A percentile compares a stretch with the other conserved stretches of the same genome.
Conservation (phyloP, 2,888 invertebrate genomes). For the Bombylius discolor region DNA sequence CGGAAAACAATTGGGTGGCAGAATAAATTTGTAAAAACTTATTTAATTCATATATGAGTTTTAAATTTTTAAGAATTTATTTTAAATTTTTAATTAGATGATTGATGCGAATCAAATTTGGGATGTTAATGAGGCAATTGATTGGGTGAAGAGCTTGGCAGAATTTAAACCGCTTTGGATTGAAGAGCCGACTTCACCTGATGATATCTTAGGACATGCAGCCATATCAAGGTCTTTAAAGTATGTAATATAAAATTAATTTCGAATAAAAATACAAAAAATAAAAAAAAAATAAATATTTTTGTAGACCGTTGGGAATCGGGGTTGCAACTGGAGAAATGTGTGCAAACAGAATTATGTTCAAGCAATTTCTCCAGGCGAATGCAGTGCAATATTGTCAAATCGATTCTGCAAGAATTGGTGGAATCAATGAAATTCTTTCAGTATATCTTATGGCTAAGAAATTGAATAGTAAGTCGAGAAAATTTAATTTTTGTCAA, state of each 20-base stretch:
- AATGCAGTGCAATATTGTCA: constrained; percentile 77
- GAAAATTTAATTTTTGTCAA: not conserved
- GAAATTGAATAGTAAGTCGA: constrained; percentile 55
- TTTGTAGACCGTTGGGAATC: constrained; percentile 52
- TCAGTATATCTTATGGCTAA: constrained; percentile 81
- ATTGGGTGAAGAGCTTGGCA: constrained; percentile 68
- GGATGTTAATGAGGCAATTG: constrained; percentile 73
- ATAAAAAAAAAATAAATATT: no score
- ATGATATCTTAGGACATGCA: constrained; percentile 79
- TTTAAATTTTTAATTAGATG: constrained; percentile 42
- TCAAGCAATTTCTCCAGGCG: constrained; percentile 77
- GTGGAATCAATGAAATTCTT: constrained; percentile 77
- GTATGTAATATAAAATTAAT: constrained; percentile 22
- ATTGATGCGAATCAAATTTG: constrained; percentile 82
- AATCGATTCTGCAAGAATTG: constrained; percentile 78
- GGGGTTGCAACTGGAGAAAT: constrained; percentile 86
- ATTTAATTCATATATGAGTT: not conserved
- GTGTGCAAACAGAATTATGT: constrained; percentile 83
- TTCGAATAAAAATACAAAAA: not conserved
- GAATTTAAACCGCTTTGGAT: constrained; percentile 73
- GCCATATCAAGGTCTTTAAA: constrained; percentile 57
- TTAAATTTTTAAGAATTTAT: not conserved
- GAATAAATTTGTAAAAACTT: constrained; percentile 40
- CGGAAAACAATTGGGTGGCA: constrained; percentile 64
- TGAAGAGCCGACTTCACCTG: constrained; percentile 86